These are phyloP conservation scores for Microtus oregoni DNA, from an alignment of 2,113 vertebrate genomes.

Conservation along the genomic window DNA sequence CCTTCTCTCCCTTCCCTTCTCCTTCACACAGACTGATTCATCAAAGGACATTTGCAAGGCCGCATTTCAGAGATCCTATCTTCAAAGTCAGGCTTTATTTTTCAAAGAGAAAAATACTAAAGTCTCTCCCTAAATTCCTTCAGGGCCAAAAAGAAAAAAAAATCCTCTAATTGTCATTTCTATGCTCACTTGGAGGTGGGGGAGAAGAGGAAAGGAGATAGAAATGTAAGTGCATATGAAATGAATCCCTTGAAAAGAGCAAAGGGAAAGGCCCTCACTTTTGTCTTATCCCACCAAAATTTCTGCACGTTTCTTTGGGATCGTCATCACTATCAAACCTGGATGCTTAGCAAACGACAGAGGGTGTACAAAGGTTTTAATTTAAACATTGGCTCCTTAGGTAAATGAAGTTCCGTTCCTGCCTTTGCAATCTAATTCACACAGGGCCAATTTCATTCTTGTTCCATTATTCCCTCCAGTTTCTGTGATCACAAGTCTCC, in stretches of 20 bases:
- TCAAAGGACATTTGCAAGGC: slow-evolving; percentile 85
- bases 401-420: slow-evolving; percentile 75
- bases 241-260: slow-evolving; percentile 70
- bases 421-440: slow-evolving; percentile 81
- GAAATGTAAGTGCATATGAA: not conserved
- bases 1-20: slow-evolving; percentile 57
- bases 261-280: slow-evolving; percentile 63
- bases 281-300: slow-evolving; percentile 70
- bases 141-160: slow-evolving; percentile 64
- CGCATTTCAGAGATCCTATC: slow-evolving; percentile 84
- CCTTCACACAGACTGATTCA: slow-evolving; percentile 84
- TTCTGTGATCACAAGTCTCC: slow-evolving; percentile 73
- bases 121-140: slow-evolving; percentile 74
- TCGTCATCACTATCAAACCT: slow-evolving; percentile 77
- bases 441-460: slow-evolving; percentile 75
- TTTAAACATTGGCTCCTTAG: slow-evolving; percentile 74
- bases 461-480: slow-evolving; percentile 66
- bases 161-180: slow-evolving; percentile 79
- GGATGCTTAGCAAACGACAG: slow-evolving; percentile 58
- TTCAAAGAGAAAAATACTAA: slow-evolving; percentile 82
- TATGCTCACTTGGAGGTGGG: slow-evolving; percentile 24
- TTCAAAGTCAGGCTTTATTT: slow-evolving; percentile 85
- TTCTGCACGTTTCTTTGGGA: slow-evolving; percentile 56
- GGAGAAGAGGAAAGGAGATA: not conserved
- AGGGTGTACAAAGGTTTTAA: slow-evolving; percentile 75